phyloP scores from a whole-genome alignment of 2,797 vertebrate species.

The Margarornis squamiger region DNA sequence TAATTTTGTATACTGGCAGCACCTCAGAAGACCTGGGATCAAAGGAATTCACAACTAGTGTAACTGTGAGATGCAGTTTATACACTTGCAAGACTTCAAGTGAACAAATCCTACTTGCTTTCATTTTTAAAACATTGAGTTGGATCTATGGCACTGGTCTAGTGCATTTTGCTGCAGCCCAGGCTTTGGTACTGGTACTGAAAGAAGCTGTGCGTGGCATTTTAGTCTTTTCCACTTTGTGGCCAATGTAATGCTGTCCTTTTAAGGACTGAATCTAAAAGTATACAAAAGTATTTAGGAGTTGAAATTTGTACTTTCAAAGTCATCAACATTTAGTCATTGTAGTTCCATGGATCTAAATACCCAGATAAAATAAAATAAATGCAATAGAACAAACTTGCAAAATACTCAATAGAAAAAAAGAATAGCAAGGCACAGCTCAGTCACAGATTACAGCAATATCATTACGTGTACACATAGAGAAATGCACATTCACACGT shows the following conservation, averaged over 20 bases:
- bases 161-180: background rate
- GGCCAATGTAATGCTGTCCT: background rate
- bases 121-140: background rate
- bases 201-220: background rate
- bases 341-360: background rate
- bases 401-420: background rate
- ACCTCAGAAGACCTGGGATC: background rate
- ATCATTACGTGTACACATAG: background rate
- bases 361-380: background rate
- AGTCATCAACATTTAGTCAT: background rate
- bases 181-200: background rate
- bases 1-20: background rate
- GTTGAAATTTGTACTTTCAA: background rate
- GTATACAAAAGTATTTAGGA: background rate
- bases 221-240: background rate
- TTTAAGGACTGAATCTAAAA: background rate
- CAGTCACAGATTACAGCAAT: background rate
- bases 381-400: background rate
- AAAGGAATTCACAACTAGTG: background rate
- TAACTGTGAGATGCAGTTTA: background rate
- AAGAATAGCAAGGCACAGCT: background rate
- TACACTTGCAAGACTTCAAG: background rate
- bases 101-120: background rate
- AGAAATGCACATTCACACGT: accelerated
- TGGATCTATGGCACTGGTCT: background rate